These are phyloP conservation scores for Xestia c-nigrum DNA, from an alignment of 2,888 invertebrate genomes.

Conservation along the genomic window DNA sequence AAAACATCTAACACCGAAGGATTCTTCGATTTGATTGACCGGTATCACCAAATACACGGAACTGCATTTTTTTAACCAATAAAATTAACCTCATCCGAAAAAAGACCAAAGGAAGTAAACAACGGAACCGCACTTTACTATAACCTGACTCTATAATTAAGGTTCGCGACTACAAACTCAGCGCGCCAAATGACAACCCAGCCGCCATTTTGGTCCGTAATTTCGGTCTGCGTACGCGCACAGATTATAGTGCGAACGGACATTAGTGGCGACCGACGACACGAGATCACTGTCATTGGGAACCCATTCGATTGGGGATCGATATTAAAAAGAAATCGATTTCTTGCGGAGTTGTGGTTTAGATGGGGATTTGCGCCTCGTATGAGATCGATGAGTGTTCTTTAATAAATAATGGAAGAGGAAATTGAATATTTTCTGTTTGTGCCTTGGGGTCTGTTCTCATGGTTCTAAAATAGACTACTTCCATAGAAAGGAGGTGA, in stretches of 20 bases:
- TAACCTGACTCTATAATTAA: slow-evolving; percentile 78
- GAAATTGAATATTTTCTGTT: slow-evolving; percentile 36
- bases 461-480: background rate
- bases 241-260: slow-evolving; percentile 85
- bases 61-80: slow-evolving; percentile 46
- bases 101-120: slow-evolving; percentile 72
- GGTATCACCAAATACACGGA: slow-evolving; percentile 48
- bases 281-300: slow-evolving; percentile 79
- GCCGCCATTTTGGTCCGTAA: slow-evolving; percentile 82
- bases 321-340: slow-evolving; percentile 73
- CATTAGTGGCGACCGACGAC: slow-evolving; percentile 81
- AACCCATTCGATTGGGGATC: slow-evolving; percentile 72
- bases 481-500: too few species aligned
- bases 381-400: slow-evolving; percentile 29
- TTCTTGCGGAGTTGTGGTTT: slow-evolving; percentile 67
- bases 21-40: background rate
- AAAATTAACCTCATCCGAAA: slow-evolving; percentile 61
- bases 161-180: slow-evolving; percentile 76
- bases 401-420: slow-evolving; percentile 24
- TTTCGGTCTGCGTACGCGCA: slow-evolving; percentile 81
- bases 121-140: slow-evolving; percentile 79
- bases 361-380: slow-evolving; percentile 60
- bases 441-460: background rate
- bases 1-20: slow-evolving; percentile 8
- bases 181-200: slow-evolving; percentile 86